Conservation (phyloP, 1,140 invertebrate genomes). For the Drosophila baimaii region DNA sequence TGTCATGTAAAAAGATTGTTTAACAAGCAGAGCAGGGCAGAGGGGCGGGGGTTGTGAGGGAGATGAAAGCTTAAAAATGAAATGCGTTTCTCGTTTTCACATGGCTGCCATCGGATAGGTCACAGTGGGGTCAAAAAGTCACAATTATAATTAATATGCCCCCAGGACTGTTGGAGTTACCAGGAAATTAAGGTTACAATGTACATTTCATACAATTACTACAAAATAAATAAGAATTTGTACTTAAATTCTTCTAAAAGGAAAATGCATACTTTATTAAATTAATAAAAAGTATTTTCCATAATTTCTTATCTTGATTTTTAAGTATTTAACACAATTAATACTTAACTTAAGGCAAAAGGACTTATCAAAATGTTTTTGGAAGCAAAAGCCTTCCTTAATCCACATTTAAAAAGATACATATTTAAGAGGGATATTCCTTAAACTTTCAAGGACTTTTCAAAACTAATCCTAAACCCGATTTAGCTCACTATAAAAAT, state of each 20-base stretch:
- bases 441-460: background rate
- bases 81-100: slow-evolving; percentile 74
- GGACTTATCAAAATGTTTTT: too few relatives aligned
- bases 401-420: background rate
- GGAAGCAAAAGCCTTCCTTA: background rate
- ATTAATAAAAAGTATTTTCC: too few relatives aligned
- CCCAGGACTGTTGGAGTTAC: too few relatives aligned
- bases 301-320: background rate
- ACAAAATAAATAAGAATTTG: too few relatives aligned
- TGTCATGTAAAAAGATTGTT: slow-evolving; percentile 80
- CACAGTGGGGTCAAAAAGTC: slow-evolving; percentile 25
- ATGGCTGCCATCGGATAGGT: slow-evolving; percentile 36
- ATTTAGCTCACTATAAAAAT: background rate
- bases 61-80: slow-evolving; percentile 72
- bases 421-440: background rate
- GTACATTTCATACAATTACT: background rate
- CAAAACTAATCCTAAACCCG: background rate
- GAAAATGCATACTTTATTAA: background rate
- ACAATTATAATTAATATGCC: slow-evolving; percentile 3
- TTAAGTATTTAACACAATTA: background rate
- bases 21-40: slow-evolving; percentile 55
- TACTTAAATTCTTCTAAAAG: too few relatives aligned
- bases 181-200: background rate
- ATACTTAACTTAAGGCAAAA: accelerated
- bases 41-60: background rate